These are phyloP conservation scores for Parus major DNA, from an alignment of 2,113 vertebrate species.

Conservation along the genomic window DNA sequence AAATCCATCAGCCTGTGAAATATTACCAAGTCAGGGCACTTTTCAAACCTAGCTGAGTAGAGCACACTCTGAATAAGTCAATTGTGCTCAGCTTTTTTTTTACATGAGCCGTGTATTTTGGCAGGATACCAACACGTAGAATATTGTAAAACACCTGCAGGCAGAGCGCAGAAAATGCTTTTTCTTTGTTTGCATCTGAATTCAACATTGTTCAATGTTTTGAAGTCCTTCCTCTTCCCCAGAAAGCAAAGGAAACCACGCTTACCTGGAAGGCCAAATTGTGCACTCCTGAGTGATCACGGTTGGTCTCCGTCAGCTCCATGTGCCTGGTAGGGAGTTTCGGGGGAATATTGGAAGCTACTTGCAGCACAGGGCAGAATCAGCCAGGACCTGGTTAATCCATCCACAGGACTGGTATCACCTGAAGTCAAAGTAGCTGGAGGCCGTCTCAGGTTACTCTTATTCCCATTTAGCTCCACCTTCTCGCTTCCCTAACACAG, in stretches of 20 bases:
- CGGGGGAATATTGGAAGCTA: background rate
- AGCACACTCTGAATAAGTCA: background rate
- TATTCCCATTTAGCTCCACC: slow-evolving; percentile 16
- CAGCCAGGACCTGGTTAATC: background rate
- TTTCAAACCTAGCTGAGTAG: background rate
- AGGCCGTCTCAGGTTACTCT: background rate
- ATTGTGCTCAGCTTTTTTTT: background rate
- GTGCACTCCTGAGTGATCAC: background rate
- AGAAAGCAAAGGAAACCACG: background rate
- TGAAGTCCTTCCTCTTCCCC: background rate
- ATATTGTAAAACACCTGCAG: background rate
- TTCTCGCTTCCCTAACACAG: background rate
- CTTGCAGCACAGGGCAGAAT: background rate
- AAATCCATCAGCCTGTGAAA: background rate
- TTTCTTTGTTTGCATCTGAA: background rate
- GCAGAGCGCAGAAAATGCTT: background rate
- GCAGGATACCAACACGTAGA: background rate
- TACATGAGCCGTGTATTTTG: background rate
- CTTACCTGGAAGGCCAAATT: slow-evolving; percentile 74
- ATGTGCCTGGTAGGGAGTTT: background rate
- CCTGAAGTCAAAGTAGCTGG: background rate
- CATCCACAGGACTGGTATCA: too few relatives aligned
- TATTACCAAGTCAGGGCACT: background rate
- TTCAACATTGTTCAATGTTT: background rate
- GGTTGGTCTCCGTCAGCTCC: background rate